These are phyloP conservation scores for Aulostomus chinensis DNA, from an alignment of 2,797 vertebrate genomes.

Conservation along the genomic window DNA sequence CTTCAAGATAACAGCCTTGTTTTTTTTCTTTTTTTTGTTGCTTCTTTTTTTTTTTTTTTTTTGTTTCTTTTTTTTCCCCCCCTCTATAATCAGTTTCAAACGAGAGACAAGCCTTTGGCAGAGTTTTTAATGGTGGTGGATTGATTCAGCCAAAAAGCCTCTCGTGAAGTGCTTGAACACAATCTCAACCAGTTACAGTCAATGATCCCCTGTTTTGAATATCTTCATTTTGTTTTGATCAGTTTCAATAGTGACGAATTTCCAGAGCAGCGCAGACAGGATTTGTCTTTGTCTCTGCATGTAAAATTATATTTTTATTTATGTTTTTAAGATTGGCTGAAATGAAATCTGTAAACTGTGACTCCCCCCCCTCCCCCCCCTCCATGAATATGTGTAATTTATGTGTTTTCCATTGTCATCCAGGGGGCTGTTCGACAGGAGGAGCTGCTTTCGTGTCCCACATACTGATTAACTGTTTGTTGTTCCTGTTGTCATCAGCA, in stretches of 20 bases:
- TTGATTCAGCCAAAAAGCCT: constrained; percentile 64
- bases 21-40: constrained; percentile 8
- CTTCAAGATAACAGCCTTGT: constrained; percentile 47
- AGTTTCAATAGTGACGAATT: constrained; percentile 20
- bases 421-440: background rate
- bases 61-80: constrained; percentile 16
- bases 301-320: background rate
- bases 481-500: constrained; percentile 1
- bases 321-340: background rate
- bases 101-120: constrained; percentile 63
- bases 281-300: background rate
- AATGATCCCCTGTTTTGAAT: constrained; percentile 40
- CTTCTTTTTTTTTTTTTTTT: constrained; percentile 4
- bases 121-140: constrained; percentile 38
- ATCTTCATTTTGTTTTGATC: constrained; percentile 32
- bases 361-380: too few relatives aligned
- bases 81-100: constrained; percentile 69
- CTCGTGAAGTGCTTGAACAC: constrained; percentile 62
- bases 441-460: constrained; percentile 10
- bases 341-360: background rate
- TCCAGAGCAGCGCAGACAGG: background rate
- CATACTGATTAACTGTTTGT: constrained; percentile 2
- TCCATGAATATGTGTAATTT: constrained; percentile 4
- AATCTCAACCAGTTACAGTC: constrained; percentile 30
- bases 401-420: constrained; percentile 6